phyloP scores from a whole-genome alignment of 2,797 vertebrate genomes.

The Propithecus perrieri region DNA sequence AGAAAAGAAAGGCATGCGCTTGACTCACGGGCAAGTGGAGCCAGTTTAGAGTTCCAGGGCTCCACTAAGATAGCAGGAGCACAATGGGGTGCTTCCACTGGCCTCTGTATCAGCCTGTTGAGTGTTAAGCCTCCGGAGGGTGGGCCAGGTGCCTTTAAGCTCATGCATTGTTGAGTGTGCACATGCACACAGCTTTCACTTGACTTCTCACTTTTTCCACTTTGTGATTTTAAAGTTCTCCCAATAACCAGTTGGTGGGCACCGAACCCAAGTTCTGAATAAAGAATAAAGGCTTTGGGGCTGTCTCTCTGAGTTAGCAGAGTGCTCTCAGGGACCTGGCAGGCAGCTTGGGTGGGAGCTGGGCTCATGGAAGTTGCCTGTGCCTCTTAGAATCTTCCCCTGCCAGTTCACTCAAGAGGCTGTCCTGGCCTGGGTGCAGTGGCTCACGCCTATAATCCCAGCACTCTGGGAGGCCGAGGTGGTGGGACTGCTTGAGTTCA shows the following conservation, averaged over 20 bases:
- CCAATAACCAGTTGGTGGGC: background rate
- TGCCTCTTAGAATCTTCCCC: background rate
- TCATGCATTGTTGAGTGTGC: background rate
- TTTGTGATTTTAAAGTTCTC: background rate
- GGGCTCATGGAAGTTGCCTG: background rate
- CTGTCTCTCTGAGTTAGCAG: background rate
- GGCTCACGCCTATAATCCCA: too few species aligned
- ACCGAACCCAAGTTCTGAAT: background rate
- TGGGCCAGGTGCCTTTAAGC: background rate
- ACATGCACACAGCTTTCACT: background rate
- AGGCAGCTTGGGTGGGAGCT: background rate
- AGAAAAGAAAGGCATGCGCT: background rate
- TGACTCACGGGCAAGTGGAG: background rate
- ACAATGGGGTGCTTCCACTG: fast-evolving
- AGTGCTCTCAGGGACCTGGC: background rate
- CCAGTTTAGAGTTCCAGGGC: background rate
- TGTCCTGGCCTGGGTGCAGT: background rate
- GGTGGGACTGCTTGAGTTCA: too few species aligned
- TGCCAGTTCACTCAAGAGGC: background rate
- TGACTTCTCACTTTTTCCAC: background rate
- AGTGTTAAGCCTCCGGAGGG: background rate
- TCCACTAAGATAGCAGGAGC: background rate
- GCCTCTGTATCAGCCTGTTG: background rate
- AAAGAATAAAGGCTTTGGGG: background rate
- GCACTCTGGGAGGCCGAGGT: too few species aligned